A percentile compares a stretch with the other conserved stretches of the same genome.
These are phyloP conservation scores for Nyleta sp. DNA, from an alignment of 2,888 invertebrate species.

Conservation along the genomic window DNA sequence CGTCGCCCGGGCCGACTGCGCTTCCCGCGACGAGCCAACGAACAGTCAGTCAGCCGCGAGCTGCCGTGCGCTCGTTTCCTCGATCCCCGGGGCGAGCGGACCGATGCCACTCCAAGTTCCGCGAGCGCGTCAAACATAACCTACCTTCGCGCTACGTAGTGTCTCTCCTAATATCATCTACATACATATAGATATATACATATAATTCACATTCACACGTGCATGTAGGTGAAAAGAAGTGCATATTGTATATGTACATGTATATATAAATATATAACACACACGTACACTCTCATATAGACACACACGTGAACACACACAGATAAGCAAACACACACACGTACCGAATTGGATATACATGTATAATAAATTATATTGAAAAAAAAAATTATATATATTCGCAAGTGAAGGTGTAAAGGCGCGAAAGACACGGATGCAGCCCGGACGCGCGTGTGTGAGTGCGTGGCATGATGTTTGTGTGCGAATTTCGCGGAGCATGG, in stretches of 20 bases:
- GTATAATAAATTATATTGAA: no score
- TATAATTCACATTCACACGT: not conserved
- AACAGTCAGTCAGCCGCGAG: slow-evolving; percentile 17
- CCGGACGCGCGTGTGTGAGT: slow-evolving; percentile 4
- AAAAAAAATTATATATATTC: no score
- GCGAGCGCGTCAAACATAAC: slow-evolving; percentile 36
- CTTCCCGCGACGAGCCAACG: slow-evolving; percentile 10
- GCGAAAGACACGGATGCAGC: slow-evolving; percentile 2
- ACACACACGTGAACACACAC: no score
- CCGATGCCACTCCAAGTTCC: slow-evolving; percentile 34
- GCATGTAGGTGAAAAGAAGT: not conserved
- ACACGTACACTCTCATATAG: not conserved
- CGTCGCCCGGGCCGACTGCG: slow-evolving; percentile 2
- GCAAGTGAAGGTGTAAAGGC: no score
- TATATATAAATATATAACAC: slow-evolving; percentile 7
- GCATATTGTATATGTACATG: slow-evolving; percentile 1
- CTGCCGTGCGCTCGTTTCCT: slow-evolving; percentile 18
- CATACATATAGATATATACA: slow-evolving; percentile 5
- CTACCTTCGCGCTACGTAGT: slow-evolving; percentile 33
- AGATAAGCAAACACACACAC: no score
- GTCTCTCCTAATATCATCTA: slow-evolving; percentile 6
- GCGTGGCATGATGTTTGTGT: slow-evolving; percentile 29
- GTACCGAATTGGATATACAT: no score
- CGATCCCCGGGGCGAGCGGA: slow-evolving; percentile 25
- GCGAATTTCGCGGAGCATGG: slow-evolving; percentile 11